Conservation (phyloP, 37 sponge, comb jelly and placozoan genomes). For the Tethya wilhelma region DNA sequence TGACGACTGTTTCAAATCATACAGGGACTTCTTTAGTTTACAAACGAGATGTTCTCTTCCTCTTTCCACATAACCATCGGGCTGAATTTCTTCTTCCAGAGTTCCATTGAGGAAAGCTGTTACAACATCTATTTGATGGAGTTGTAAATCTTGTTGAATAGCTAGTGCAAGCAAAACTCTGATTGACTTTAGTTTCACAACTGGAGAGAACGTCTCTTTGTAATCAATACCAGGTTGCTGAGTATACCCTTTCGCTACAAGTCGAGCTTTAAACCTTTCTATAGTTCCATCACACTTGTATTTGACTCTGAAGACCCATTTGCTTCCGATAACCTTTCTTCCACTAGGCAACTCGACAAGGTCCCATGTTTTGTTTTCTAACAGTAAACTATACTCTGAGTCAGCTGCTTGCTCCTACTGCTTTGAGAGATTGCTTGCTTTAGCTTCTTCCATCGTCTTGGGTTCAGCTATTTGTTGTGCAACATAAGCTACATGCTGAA, state of each 20-base stretch:
- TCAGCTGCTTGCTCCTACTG: slow-evolving; percentile 55
- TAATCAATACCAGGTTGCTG: slow-evolving; percentile 52
- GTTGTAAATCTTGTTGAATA: slow-evolving; percentile 40
- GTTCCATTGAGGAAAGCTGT: slow-evolving; percentile 63
- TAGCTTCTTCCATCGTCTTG: slow-evolving; percentile 28
- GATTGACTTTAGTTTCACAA: slow-evolving; percentile 33
- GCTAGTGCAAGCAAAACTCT: slow-evolving; percentile 49
- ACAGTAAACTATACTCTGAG: slow-evolving; percentile 45
- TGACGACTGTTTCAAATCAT: slow-evolving; percentile 53
- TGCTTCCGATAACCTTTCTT: slow-evolving; percentile 35
- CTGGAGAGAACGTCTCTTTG: no score
- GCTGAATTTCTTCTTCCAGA: slow-evolving; percentile 52
- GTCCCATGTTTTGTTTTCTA: slow-evolving; percentile 64
- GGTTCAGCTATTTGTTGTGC: background rate
- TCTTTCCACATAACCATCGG: slow-evolving; percentile 33
- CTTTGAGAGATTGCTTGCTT: slow-evolving; percentile 3
- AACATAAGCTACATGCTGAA: slow-evolving; percentile 4
- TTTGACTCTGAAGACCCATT: slow-evolving; percentile 58
- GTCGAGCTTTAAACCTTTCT: slow-evolving; percentile 43
- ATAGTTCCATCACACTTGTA: slow-evolving; percentile 31
- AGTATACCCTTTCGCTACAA: slow-evolving; percentile 51
- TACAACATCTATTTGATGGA: slow-evolving; percentile 68
- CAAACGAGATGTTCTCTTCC: slow-evolving; percentile 48
- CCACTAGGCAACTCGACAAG: slow-evolving; percentile 39
- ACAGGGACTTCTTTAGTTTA: slow-evolving; percentile 38